Evolutionary conservation across 35 echinoderm and acorn worm species (phyloP).

Genomic region (Nesometra sesokonis): DNA sequence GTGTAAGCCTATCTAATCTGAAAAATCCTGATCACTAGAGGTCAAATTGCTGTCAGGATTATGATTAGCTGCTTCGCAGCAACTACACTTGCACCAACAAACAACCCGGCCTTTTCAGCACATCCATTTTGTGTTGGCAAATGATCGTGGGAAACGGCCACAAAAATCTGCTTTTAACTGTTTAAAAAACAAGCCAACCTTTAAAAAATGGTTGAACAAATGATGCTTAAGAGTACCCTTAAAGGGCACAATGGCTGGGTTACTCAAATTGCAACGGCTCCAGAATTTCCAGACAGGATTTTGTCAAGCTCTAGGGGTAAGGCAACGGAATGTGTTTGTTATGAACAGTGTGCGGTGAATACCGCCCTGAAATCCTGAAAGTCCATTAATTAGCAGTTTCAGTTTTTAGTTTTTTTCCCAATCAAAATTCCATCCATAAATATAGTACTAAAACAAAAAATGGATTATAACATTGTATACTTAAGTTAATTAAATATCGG

Average conservation of each 20-base stretch:
- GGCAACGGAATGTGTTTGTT: no score
- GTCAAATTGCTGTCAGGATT: no score
- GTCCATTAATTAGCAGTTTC: no score
- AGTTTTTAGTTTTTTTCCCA: no score
- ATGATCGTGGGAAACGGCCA: not conserved
- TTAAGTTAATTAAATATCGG: no score
- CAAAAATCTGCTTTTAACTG: constrained; percentile 1
- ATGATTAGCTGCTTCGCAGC: no score
- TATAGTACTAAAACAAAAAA: no score
- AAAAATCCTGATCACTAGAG: no score
- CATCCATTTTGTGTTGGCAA: not conserved
- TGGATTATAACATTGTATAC: no score
- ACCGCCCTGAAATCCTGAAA: no score
- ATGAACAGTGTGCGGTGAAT: not conserved
- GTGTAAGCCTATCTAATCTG: no score
- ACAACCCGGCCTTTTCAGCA: not conserved
- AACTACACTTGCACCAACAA: not conserved
- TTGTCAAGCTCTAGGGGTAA: constrained; percentile 88
- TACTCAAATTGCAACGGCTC: constrained; percentile 92
- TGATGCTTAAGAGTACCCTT: constrained; percentile 74
- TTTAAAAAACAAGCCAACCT: not conserved
- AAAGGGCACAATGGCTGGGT: constrained; percentile 95
- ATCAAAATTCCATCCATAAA: no score
- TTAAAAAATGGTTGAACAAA: constrained; percentile 33
- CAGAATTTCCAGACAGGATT: constrained; percentile 81